phyloP scores from a whole-genome alignment of 2,113 vertebrate genomes.

The Sylvia atricapilla region DNA sequence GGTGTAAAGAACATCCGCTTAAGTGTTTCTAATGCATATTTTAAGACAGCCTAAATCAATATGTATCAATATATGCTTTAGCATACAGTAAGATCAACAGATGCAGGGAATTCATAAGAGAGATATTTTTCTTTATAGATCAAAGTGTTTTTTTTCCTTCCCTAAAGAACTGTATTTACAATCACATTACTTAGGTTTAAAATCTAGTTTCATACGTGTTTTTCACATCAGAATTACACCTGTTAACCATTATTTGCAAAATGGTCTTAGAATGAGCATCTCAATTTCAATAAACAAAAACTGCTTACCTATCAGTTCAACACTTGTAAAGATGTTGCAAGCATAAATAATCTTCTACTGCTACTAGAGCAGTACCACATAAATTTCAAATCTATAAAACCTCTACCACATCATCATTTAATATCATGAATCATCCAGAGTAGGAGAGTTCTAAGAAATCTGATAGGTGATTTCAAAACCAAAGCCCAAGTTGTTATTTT shows the following conservation, averaged over 20 bases:
- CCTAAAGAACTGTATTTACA: neutral
- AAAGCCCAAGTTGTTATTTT: neutral
- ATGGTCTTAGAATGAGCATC: fast-evolving
- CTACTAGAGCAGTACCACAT: neutral
- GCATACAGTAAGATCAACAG: neutral
- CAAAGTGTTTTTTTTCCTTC: neutral
- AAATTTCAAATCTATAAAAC: neutral
- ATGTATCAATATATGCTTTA: neutral
- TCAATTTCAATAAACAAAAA: neutral
- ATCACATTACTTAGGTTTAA: neutral
- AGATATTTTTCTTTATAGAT: neutral
- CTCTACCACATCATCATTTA: neutral
- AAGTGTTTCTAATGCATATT: neutral
- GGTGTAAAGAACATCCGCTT: neutral
- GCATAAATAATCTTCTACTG: neutral
- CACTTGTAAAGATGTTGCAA: neutral
- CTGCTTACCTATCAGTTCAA: neutral
- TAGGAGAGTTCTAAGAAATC: neutral
- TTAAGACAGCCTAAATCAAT: neutral
- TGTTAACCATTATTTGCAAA: neutral
- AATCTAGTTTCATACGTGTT: neutral
- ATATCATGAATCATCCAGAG: neutral
- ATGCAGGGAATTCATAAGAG: neutral
- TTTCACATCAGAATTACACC: neutral
- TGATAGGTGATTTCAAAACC: neutral